Conservation (phyloP, 2,113 vertebrate species). For the Psammodynastes pulverulentus region DNA sequence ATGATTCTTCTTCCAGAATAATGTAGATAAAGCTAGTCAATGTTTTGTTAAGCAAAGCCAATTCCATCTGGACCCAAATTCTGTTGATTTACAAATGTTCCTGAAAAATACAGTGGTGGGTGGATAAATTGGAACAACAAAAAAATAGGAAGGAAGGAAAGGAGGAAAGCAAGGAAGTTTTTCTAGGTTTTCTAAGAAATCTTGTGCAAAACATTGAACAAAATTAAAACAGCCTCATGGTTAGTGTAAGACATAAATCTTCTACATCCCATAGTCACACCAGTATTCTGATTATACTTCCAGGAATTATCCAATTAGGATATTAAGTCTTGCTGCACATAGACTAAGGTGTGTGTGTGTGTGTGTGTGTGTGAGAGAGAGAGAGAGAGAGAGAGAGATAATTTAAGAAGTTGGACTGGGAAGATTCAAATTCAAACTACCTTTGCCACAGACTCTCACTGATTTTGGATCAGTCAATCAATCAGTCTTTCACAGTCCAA, state of each 20-base stretch:
- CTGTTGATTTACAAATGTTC: background rate
- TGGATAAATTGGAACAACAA: background rate
- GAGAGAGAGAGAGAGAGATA: background rate
- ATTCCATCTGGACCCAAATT: background rate
- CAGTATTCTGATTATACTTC: background rate
- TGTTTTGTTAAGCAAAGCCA: background rate
- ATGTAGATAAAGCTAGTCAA: background rate
- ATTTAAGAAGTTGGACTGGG: background rate
- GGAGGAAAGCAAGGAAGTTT: background rate
- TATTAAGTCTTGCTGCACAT: background rate
- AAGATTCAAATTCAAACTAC: background rate
- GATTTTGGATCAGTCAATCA: background rate
- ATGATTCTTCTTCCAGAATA: background rate
- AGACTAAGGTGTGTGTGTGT: background rate
- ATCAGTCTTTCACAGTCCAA: background rate
- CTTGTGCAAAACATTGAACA: background rate
- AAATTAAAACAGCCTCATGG: background rate
- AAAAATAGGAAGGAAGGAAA: background rate
- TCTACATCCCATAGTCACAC: background rate
- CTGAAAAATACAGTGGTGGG: background rate
- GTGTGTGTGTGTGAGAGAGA: background rate
- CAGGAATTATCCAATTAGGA: background rate
- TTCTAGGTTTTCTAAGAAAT: background rate
- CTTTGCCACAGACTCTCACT: background rate
- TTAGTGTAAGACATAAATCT: background rate